These are phyloP conservation scores for Leguminivora glycinivorella DNA, from an alignment of 1,140 invertebrate genomes.

Conservation along the genomic window DNA sequence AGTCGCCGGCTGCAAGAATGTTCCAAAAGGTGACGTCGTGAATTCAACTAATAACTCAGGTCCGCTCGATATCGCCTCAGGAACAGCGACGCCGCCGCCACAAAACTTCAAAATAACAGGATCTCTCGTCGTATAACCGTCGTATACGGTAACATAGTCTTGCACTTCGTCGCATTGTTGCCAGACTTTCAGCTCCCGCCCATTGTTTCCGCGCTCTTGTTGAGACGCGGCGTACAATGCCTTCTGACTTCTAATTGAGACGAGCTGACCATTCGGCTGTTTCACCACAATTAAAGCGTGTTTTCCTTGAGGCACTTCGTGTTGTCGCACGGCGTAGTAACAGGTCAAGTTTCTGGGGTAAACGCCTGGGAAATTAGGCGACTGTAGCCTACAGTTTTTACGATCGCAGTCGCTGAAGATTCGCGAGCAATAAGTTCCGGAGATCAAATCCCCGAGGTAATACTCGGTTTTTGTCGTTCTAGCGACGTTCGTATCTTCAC, in stretches of 20 bases:
- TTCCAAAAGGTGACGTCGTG: conserved; percentile 93
- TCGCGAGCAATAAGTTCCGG: conserved; percentile 92
- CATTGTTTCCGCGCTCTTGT: conserved; percentile 69
- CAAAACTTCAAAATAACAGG: conserved; percentile 94
- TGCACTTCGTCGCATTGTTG: conserved; percentile 91
- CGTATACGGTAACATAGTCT: conserved; percentile 94
- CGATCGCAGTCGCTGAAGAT: conserved; percentile 94
- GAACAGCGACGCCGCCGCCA: conserved; percentile 90
- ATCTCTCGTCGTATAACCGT: conserved; percentile 93
- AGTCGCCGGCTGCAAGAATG: conserved; percentile 88
- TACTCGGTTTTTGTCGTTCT: conserved; percentile 79
- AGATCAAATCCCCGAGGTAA: conserved; percentile 90
- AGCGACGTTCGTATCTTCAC: conserved; percentile 63
- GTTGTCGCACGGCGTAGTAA: conserved; percentile 91
- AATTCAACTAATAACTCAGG: conserved; percentile 93
- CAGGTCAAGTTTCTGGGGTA: conserved; percentile 94
- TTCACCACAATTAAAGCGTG: conserved; percentile 90
- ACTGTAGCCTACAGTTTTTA: conserved; percentile 91
- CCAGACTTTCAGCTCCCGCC: conserved; percentile 82
- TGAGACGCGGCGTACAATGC: conserved; percentile 78
- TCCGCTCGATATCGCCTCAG: conserved; percentile 89
- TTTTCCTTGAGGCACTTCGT: conserved; percentile 89
- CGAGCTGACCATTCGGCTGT: conserved; percentile 90
- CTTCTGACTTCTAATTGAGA: conserved; percentile 87
- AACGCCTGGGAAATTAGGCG: conserved; percentile 94